These are phyloP conservation scores for Drosophila eohydei DNA, from an alignment of 2,888 invertebrate species.

Conservation along the genomic window DNA sequence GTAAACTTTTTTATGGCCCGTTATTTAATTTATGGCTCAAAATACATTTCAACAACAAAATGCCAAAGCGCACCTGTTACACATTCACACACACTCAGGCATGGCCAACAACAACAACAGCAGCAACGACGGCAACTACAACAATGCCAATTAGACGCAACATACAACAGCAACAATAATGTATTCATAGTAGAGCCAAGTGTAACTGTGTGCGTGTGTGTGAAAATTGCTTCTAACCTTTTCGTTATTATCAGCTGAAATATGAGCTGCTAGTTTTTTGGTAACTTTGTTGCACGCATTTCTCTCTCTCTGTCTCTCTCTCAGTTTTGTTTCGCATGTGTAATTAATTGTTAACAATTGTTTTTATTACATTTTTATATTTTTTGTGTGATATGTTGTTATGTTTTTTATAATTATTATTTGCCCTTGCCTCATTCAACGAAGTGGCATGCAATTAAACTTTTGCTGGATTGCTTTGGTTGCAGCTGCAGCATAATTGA, in stretches of 20 bases:
- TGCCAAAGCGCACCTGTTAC: conserved; percentile 69
- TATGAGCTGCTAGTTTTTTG: conserved; percentile 61
- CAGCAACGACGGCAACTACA: conserved; percentile 39
- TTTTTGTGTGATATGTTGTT: conserved; percentile 10
- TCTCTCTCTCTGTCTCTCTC: neutral
- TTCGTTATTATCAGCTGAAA: conserved; percentile 72
- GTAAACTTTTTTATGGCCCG: conserved; percentile 75
- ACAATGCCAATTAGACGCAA: conserved; percentile 70
- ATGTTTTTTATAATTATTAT: conserved; percentile 15
- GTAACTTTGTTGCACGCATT: conserved; percentile 44
- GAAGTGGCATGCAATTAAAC: conserved; percentile 58
- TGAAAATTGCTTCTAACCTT: conserved; percentile 57
- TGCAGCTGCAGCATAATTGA: conserved; percentile 52
- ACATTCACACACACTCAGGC: conserved; percentile 31
- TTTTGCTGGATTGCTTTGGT: conserved; percentile 42
- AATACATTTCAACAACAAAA: conserved; percentile 72
- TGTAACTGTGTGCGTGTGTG: conserved; percentile 5
- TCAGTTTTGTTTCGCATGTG: conserved; percentile 43
- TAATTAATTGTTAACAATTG: conserved; percentile 69
- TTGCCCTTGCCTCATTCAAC: conserved; percentile 14
- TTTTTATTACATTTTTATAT: conserved; percentile 24
- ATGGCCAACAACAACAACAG: conserved; percentile 10
- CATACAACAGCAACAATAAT: conserved; percentile 47
- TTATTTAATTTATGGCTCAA: conserved; percentile 76
- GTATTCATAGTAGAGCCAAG: conserved; percentile 58